Percentiles rank a stretch among this genome's conserved stretches.
phyloP scores from a whole-genome alignment of 2,113 vertebrate genomes.

The Cheilinus undulatus region DNA sequence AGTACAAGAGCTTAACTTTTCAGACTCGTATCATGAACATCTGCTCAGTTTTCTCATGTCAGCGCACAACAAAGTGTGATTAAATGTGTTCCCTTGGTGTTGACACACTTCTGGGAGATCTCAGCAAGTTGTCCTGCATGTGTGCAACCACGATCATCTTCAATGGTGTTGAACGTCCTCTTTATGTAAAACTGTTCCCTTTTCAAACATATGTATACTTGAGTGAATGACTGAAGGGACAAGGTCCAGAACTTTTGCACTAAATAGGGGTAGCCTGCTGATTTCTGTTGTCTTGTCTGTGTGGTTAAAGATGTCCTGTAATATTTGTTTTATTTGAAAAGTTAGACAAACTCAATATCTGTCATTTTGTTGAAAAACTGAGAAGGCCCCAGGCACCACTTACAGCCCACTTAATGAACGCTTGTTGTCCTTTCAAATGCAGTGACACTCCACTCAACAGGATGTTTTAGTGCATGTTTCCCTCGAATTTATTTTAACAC shows the following conservation, averaged over 20 bases:
- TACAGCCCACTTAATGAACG: not conserved
- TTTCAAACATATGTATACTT: not conserved
- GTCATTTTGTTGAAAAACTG: not conserved
- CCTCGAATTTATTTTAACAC: slow-evolving; percentile 1
- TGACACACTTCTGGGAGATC: not conserved
- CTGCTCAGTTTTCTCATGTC: not conserved
- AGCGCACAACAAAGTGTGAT: too few relatives aligned
- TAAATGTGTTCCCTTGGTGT: too few relatives aligned
- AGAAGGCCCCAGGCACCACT: not conserved
- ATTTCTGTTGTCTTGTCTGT: not conserved
- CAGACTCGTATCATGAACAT: not conserved
- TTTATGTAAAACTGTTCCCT: not conserved
- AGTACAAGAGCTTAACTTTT: not conserved
- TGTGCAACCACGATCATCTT: too few relatives aligned
- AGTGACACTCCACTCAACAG: not conserved
- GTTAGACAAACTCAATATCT: not conserved
- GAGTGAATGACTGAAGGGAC: not conserved
- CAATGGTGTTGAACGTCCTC: too few relatives aligned
- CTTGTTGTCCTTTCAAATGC: not conserved
- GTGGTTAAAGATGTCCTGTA: not conserved
- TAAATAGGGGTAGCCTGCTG: not conserved
- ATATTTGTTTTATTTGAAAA: not conserved
- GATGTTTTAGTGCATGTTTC: not conserved
- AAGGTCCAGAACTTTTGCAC: slow-evolving; percentile 7
- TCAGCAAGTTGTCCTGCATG: not conserved